Base-by-base conservation (phyloP, 2,888 invertebrate genomes). In the Eupithecia tripunctaria region DNA sequence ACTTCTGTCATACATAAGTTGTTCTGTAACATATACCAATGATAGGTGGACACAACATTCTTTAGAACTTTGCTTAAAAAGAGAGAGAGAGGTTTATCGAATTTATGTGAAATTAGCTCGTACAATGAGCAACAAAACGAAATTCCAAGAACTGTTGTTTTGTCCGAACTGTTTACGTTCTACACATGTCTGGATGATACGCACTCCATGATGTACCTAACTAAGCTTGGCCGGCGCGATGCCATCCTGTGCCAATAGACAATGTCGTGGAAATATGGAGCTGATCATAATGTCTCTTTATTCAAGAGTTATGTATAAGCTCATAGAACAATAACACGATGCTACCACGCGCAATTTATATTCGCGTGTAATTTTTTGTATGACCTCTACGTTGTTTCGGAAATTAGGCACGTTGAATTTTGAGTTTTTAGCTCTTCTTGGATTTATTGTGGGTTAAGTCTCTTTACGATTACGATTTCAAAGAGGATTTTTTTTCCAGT, bases 221-320 rank as follows among this genome's bases (percentile, higher is more conserved):
- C n/a, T n/a, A 60, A 70, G 67, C 59, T 71, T 74, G 74, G 74
- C 74, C 51, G 66, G 32, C 25, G 60, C 21, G 21, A 62, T 25
- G 41, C 12, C n/a, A 32, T 60, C 60, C 59, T 32, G 18, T 74
- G 74, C 74, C 74, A 74, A 74, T 63, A 62, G 70, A 64, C 70
- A 47, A 64, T 63, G 56, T 59, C 62, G 56, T 73, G 68, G 70
- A 71, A 36, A 62, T 68, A 71, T 71, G 68, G 65, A 71, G 38
- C 62, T 36, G 15, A 65, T 67, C 63, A 64, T 41, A 14, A 41
- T 25, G 1, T 51, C 15, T 27, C 68, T 74, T 73, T 70, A 63
- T 71, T 67, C 15, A 59, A 64, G 41, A 0, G 47, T 63, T 69
- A 66, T 69, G n/a, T 72, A 66, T n/a, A 56, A 59, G 38, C 25